A percentile compares a stretch with the other conserved stretches of the same genome.
Evolutionary conservation across 2,113 vertebrate species (phyloP).

Genomic region (Hippolais icterina): DNA sequence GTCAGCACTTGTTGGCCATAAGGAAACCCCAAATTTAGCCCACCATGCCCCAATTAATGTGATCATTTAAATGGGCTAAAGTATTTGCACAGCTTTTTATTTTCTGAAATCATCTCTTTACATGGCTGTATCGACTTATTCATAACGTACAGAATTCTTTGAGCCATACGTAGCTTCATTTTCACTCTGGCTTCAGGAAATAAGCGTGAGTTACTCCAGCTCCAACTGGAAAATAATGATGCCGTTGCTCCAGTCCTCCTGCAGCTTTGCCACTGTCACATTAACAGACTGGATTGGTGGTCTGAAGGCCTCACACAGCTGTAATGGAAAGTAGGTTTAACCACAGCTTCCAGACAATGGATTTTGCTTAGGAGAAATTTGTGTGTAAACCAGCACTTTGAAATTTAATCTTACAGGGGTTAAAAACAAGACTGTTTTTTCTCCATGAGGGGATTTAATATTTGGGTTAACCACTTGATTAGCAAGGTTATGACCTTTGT

Average conservation of each 20-base stretch:
- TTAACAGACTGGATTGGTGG: neutral
- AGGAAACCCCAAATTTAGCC: neutral
- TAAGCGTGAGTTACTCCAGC: neutral
- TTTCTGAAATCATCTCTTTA: neutral
- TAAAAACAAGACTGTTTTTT: neutral
- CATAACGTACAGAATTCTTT: neutral
- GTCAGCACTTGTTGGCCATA: neutral
- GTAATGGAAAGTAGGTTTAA: neutral
- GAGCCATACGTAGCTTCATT: accelerated
- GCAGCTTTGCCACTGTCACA: neutral
- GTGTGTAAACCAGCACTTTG: neutral
- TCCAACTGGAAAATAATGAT: neutral
- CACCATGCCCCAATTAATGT: neutral
- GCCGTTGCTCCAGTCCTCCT: neutral
- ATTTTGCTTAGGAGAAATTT: neutral
- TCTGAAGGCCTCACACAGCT: neutral
- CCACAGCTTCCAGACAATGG: neutral
- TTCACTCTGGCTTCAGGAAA: neutral
- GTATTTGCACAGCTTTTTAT: neutral
- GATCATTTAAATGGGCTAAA: neutral
- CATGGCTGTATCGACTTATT: accelerated
- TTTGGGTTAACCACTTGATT: conserved; percentile 29
- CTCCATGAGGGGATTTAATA: conserved; percentile 1
- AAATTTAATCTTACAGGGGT: neutral
- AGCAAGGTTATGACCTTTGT: conserved; percentile 7